Base-by-base conservation (phyloP, 2,113 vertebrate genomes). In the Speoplatyrhinus poulsoni region DNA sequence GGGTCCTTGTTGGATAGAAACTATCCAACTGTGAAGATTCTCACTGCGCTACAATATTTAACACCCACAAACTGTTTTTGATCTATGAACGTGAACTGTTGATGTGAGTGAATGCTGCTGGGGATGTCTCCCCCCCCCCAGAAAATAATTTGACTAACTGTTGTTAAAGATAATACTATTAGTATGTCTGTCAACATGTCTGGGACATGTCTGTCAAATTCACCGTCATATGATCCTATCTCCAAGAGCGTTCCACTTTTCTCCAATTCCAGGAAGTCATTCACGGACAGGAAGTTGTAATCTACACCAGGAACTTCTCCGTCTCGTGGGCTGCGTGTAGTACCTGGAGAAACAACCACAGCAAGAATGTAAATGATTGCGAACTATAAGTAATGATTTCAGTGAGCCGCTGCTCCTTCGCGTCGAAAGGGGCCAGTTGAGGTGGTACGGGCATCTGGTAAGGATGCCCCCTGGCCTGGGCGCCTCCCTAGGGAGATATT, bases 161-260 rank as follows among this genome's bases (percentile, higher is more conserved):
- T 26, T 26, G 26, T 26, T 26, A 2, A 26, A 26, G 26, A 2
- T 26, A 26, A 26, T 26, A 26, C 26, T 26, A 26, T 26, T 26
- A 26, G 26, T 26, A 26, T 26, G 26, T 26, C 1, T 5, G 4
- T 41, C 36, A 41, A 41, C n/a, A n/a, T n/a, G n/a, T n/a, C 6
- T 41, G 36, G 36, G 36, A 41, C 36, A 5, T 8, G 7, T 41
- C 6, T 41, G 36, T 41, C 4, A 33, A 19, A 56, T 49, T 83
- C 93, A 99, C 98, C 97, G 91, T 99, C 97, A 79, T 98, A 99
- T 55, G 98, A 96, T 91, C 98, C 98, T 9, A 96, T 95, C 92
- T 99, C 98, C 84, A 99, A 91, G 67, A 99, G 94, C 50, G 96
- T 98, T 49, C 97, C 97, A 46, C 94, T 97, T 83, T 94, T 87